Percentiles rank a stretch among this genome's conserved stretches.
Conservation (phyloP, 2,113 vertebrate species). For the Apteryx mantelli region DNA sequence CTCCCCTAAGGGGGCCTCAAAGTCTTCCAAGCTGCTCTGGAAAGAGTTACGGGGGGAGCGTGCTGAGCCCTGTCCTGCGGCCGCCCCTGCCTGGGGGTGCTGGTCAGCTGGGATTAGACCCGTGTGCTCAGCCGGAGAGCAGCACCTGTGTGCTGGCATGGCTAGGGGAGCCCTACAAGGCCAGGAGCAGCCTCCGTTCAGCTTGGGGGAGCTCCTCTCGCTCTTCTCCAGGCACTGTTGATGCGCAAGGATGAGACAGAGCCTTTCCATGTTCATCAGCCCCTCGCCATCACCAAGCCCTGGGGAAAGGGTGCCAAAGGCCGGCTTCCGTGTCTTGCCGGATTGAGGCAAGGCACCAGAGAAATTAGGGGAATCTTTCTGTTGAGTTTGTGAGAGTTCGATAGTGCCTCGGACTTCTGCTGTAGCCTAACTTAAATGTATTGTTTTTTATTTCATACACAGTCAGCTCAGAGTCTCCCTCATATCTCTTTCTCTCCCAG, state of each 20-base stretch:
- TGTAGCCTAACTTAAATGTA: neutral
- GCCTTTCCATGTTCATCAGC: neutral
- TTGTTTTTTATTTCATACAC: neutral
- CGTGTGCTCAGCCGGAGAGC: too few relatives aligned
- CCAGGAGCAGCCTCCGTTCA: neutral
- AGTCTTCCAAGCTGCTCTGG: neutral
- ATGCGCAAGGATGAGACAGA: neutral
- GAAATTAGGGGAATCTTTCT: conserved; percentile 26
- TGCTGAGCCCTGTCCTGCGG: neutral
- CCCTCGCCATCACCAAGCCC: rapidly evolving
- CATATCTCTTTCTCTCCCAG: neutral
- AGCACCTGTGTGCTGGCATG: neutral
- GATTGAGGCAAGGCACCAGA: neutral
- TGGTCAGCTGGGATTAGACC: too few relatives aligned
- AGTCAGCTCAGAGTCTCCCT: conserved; percentile 22
- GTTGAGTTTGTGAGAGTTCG: conserved; percentile 14
- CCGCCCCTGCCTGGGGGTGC: neutral
- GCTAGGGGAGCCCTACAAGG: neutral
- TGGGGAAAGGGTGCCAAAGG: neutral
- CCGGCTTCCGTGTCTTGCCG: neutral
- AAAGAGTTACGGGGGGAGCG: neutral
- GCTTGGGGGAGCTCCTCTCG: neutral
- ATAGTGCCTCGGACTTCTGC: neutral
- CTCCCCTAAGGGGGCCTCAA: neutral
- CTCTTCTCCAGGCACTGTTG: neutral